Evolutionary conservation across 2,797 vertebrate species (phyloP).

Genomic region (Pempheris klunzingeri): DNA sequence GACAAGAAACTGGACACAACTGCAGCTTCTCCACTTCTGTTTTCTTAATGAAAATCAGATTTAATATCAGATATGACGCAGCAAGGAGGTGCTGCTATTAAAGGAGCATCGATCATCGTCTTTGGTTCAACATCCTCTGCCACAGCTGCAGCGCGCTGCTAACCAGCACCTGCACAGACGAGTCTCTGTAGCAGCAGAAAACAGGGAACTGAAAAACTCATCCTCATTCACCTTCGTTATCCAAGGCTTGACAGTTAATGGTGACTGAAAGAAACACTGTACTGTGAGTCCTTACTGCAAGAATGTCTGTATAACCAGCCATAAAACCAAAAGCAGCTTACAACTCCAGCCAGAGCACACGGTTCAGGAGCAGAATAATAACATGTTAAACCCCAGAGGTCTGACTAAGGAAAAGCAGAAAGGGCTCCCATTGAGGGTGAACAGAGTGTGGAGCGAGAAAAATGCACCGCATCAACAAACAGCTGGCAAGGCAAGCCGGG

Average conservation of each 20-base stretch:
- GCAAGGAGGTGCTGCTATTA: slow-evolving; percentile 28
- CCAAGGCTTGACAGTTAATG: slow-evolving; percentile 5
- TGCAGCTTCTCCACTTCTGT: not conserved
- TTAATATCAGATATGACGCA: slow-evolving; percentile 25
- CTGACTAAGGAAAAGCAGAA: slow-evolving; percentile 31
- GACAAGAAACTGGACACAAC: slow-evolving; percentile 6
- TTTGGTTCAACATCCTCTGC: slow-evolving; percentile 70
- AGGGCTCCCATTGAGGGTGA: slow-evolving; percentile 22
- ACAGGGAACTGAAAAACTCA: not conserved
- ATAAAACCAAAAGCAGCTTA: slow-evolving; percentile 51
- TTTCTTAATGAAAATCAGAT: slow-evolving; percentile 14
- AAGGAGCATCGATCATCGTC: slow-evolving; percentile 58
- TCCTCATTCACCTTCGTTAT: not conserved
- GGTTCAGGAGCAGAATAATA: slow-evolving; percentile 29
- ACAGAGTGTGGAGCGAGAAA: slow-evolving; percentile 26
- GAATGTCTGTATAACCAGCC: slow-evolving; percentile 48
- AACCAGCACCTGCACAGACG: slow-evolving; percentile 26
- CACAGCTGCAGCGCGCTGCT: slow-evolving; percentile 16
- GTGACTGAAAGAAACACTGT: slow-evolving; percentile 9
- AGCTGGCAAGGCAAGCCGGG: slow-evolving; percentile 18
- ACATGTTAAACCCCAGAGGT: slow-evolving; percentile 18
- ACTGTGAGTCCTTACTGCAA: slow-evolving; percentile 32
- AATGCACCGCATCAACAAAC: slow-evolving; percentile 38
- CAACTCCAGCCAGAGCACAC: slow-evolving; percentile 22
- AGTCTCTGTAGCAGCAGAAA: slow-evolving; percentile 29